Base-by-base conservation (phyloP, 1,140 invertebrate genomes). In the Riptortus pedestris region DNA sequence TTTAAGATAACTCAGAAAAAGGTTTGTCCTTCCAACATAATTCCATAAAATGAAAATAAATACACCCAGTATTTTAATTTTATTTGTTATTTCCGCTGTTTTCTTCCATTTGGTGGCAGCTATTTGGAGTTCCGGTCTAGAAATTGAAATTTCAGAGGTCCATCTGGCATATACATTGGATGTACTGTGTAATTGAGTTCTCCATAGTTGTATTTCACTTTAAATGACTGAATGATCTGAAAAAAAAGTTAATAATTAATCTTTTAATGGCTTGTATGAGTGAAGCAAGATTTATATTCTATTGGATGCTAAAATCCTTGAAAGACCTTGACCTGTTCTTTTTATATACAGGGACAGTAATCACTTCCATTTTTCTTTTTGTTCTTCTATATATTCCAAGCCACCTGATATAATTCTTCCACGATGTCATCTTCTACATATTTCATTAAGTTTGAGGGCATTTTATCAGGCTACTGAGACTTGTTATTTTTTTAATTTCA, bases 101-200 rank as follows among this genome's bases (percentile, higher is more conserved):
- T n/a, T n/a, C n/a, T n/a, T n/a, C n/a, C n/a, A n/a, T n/a, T n/a
- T n/a, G n/a, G n/a, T n/a, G n/a, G n/a, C n/a, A n/a, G n/a, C n/a
- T n/a, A n/a, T n/a, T n/a, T n/a, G n/a, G n/a, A n/a, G n/a, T 31
- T 43, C 38, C 64, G 51, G 26, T 74, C 69, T 5, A 77, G 73
- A 66, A 83, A 79, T 71, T 72, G 78, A 18, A 85, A 74, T 71
- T 76, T 80, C n/a, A 85, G 67, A 0, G 85, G 83, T 67, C 84
- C 85, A 68, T 86, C 80, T 1, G 86, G 86, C 4, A 84, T 85
- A 68, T 86, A 87, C 81, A 88, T 86, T 0, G 85, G 84, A 73
- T 85, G 81, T 26, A 86, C 79, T 66, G 81, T 78, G 71, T 87
- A 87, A 11, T 85, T 80, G 65, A 88, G 71, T 31, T 79, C 78